Percentiles rank a stretch among this genome's conserved stretches.
These are phyloP conservation scores for Myotis pilosus DNA, from an alignment of 2,797 vertebrate species.

Conservation along the genomic window DNA sequence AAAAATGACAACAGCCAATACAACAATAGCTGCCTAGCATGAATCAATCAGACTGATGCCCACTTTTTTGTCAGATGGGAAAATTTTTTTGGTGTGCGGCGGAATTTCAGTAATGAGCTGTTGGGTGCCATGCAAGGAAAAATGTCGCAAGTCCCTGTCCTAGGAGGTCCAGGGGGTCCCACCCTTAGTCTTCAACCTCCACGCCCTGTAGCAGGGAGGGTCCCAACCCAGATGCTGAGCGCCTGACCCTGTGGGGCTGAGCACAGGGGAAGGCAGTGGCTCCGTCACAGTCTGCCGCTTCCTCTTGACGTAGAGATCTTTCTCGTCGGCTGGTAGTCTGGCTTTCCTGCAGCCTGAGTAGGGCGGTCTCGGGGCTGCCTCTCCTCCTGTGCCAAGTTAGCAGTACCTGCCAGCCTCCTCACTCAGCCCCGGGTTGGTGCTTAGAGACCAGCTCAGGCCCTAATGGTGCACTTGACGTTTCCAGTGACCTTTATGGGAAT, in stretches of 20 bases:
- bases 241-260: accelerated
- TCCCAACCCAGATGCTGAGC: not conserved
- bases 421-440: not conserved
- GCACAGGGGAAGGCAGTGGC: accelerated
- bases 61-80: not conserved
- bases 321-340: not conserved
- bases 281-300: not conserved
- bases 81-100: not conserved
- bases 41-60: not conserved
- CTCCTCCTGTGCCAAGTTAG: not conserved
- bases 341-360: not conserved
- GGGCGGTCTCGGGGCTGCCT: not conserved
- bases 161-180: no score
- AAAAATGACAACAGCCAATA: not conserved
- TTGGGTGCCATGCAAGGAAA: not conserved
- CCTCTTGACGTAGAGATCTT: not conserved
- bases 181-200: not conserved
- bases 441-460: not conserved
- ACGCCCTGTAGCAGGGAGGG: accelerated
- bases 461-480: not conserved
- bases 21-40: not conserved
- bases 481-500: not conserved
- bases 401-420: conserved; percentile 11
- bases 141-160: not conserved
- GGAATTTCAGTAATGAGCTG: not conserved